Evolutionary conservation across 1,140 invertebrate genomes (phyloP), one percentile per base, ranked within the genome.

Genomic region (Zaprionus capensis): DNA sequence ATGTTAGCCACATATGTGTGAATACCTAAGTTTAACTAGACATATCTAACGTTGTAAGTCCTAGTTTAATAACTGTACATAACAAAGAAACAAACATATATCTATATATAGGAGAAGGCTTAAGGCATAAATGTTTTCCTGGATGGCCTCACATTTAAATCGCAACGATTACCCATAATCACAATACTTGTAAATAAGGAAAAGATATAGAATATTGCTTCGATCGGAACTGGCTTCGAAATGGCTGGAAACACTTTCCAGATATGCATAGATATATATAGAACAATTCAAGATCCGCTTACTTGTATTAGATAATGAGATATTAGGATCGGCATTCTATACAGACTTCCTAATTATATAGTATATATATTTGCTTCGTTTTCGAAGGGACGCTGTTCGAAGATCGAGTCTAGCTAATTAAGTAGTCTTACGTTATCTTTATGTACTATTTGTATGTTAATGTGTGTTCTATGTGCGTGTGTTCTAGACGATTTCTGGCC

Each of bases 231-330:
- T 44, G 55, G 71, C 68, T 78, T 72, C 76, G 74, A 38, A 56
- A 58, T 63, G 41, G 66, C 62, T 83, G 78, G 66, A 55, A 74
- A 75, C 69, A 74, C 72, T 69, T 36, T 41, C 76, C 49, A 63
- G 41, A 28, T 46, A 74, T 20, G 22, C 31, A 57, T 58, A 69
- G 55, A 22, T 53, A 71, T n/a, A 31, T 68, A 75, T 85, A 86
- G 76, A 82, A 86, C 68, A 87, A 83, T 83, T 83, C 71, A 73
- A 84, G 38, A 51, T 51, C 46, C 46, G 46, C 46, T 22, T 22
- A 68, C 26, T 56, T 61, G 36, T 67, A 67, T 55, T 72, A 58
- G 56, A 56, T 61, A 62, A 74, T 55, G 17, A 73, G 28, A 69
- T 51, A 66, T 51, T 46, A 28, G 70, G 22, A 74, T 67, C 66